Evolutionary conservation across 2,113 vertebrate species (phyloP).

Genomic region (Tragelaphus buxtoni): DNA sequence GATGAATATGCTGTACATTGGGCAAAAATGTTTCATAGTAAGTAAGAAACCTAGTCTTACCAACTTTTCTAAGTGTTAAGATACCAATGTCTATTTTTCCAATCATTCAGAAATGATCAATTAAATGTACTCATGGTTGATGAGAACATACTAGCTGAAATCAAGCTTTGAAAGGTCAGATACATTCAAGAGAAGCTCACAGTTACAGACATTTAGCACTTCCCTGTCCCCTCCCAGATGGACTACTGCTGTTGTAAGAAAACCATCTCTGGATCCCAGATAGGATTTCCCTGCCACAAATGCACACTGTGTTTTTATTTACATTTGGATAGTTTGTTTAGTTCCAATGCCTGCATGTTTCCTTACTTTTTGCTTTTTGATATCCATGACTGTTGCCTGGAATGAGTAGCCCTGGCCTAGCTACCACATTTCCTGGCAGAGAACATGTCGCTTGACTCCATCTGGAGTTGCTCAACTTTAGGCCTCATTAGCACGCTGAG

Average conservation of each 20-base stretch:
- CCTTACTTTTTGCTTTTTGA: not conserved
- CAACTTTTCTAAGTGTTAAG: not conserved
- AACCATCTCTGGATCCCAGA: not conserved
- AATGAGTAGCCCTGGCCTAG: not conserved
- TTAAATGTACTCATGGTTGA: not conserved
- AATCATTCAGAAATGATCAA: not conserved
- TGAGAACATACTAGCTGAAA: not conserved
- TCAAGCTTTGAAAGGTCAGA: not conserved
- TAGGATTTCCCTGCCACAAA: not conserved
- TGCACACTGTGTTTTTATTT: not conserved
- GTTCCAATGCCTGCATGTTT: not conserved
- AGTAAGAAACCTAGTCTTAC: not conserved
- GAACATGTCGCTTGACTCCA: not conserved
- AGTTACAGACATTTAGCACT: not conserved
- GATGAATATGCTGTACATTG: not conserved
- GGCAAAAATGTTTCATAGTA: not conserved
- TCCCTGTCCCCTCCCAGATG: not conserved
- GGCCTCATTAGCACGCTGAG: not conserved
- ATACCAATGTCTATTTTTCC: not conserved
- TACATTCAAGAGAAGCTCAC: not conserved
- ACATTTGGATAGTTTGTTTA: not conserved
- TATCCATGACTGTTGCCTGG: not conserved
- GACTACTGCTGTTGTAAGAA: not conserved
- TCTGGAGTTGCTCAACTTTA: not conserved
- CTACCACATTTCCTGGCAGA: not conserved